phyloP scores from a whole-genome alignment of 2,113 vertebrate genomes.

The Saccopteryx bilineata region DNA sequence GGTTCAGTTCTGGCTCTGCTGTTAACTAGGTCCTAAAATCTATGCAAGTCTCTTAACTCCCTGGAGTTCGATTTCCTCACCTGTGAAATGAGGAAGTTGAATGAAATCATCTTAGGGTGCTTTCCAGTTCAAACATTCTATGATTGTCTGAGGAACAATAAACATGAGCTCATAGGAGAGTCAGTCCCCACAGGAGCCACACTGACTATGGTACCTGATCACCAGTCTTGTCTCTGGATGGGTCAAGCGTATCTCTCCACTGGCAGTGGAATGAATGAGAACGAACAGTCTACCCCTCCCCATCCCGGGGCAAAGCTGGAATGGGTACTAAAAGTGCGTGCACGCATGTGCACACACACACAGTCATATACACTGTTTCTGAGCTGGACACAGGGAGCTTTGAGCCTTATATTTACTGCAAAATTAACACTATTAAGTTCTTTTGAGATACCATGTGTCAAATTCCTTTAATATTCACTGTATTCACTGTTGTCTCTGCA shows the following conservation, averaged over 20 bases:
- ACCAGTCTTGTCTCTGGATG: background rate
- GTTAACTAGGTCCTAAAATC: background rate
- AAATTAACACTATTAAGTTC: conserved; percentile 25
- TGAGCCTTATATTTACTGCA: background rate
- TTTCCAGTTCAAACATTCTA: conserved; percentile 38
- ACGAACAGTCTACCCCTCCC: background rate
- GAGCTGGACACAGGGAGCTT: background rate
- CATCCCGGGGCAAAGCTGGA: background rate
- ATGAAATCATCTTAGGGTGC: conserved; percentile 50
- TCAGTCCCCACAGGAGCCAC: background rate
- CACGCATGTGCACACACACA: background rate
- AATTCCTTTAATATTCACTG: background rate
- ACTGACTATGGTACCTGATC: background rate
- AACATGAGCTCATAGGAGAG: background rate
- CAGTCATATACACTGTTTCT: fast-evolving
- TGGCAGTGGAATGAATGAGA: background rate
- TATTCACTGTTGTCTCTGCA: background rate
- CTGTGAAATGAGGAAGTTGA: conserved; percentile 66
- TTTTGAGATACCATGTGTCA: background rate
- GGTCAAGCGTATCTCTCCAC: background rate
- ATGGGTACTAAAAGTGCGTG: fast-evolving
- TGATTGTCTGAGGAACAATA: conserved; percentile 52
- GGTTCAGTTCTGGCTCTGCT: background rate
- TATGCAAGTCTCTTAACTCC: conserved; percentile 54
- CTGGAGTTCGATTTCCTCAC: conserved; percentile 58